These are phyloP conservation scores for Nemotelus nigrinus DNA, from an alignment of 2,888 invertebrate genomes.

Conservation along the genomic window DNA sequence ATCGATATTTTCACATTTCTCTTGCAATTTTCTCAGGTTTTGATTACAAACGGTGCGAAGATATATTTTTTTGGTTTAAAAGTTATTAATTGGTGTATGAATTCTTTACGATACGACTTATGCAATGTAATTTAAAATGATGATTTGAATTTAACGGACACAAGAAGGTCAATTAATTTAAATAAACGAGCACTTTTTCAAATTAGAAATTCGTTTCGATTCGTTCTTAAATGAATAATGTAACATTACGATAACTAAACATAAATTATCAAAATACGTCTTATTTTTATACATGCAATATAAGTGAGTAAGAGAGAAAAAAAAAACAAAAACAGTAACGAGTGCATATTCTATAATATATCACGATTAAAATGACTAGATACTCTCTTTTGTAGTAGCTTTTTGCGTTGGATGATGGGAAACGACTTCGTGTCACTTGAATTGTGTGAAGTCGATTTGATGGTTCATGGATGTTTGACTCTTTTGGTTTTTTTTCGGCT, in stretches of 20 bases:
- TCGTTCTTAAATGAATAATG: no score
- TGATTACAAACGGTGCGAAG: conserved; percentile 43
- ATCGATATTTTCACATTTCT: not conserved
- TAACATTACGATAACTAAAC: no score
- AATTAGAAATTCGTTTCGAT: no score
- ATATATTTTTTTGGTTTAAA: conserved; percentile 14
- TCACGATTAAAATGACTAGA: conserved; percentile 49
- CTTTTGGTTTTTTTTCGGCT: not conserved
- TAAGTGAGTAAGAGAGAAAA: conserved; percentile 12
- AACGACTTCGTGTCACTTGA: conserved; percentile 27
- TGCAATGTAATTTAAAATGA: not conserved
- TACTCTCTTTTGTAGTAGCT: conserved; percentile 11
- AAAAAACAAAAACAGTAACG: not conserved
- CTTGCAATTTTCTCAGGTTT: not conserved
- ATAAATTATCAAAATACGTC: not conserved
- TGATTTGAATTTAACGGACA: not conserved
- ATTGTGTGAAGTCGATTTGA: not conserved
- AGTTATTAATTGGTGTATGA: conserved; percentile 18
- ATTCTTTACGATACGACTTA: conserved; percentile 20
- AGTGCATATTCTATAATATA: conserved; percentile 42
- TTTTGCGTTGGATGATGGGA: not conserved
- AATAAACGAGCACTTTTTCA: no score
- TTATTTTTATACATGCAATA: conserved; percentile 4
- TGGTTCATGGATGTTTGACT: no score
- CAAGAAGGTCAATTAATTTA: not conserved